Evolutionary conservation across 2,797 vertebrate species (phyloP).

Genomic region (Eulemur mongoz): DNA sequence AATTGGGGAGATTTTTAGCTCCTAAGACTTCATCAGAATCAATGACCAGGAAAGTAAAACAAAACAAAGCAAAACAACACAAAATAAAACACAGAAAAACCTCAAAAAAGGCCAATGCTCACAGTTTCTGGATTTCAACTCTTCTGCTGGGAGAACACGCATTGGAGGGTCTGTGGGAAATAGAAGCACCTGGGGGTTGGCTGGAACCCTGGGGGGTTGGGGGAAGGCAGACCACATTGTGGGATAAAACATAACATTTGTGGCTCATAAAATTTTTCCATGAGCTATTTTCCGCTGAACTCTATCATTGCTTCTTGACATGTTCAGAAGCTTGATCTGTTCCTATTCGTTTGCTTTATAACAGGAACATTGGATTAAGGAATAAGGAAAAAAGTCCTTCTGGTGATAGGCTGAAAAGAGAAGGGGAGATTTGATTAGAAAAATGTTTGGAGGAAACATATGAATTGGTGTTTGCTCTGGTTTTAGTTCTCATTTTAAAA

Average conservation of each 20-base stretch:
- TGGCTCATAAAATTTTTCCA: background rate
- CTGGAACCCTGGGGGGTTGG: background rate
- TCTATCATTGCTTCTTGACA: background rate
- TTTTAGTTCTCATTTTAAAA: background rate
- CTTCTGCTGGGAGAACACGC: slow-evolving; percentile 34
- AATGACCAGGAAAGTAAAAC: slow-evolving; percentile 44
- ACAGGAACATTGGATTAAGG: background rate
- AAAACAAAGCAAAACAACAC: background rate
- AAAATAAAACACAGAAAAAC: background rate
- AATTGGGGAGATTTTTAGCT: slow-evolving; percentile 22
- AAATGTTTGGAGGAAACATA: background rate
- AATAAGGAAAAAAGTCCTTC: slow-evolving; percentile 30
- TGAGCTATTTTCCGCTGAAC: slow-evolving; percentile 36
- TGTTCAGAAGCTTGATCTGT: background rate
- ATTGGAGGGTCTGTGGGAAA: background rate
- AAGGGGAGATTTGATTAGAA: background rate
- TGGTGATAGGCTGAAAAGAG: background rate
- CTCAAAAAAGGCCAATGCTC: slow-evolving; percentile 1
- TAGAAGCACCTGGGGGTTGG: background rate
- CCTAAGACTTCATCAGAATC: slow-evolving; percentile 31
- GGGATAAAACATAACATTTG: slow-evolving; percentile 4
- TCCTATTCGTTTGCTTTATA: background rate
- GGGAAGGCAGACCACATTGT: background rate
- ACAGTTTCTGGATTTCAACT: slow-evolving; percentile 31
- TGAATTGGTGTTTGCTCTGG: background rate